Conservation (phyloP, 2,888 invertebrate genomes). For the Agrochola circellaris region DNA sequence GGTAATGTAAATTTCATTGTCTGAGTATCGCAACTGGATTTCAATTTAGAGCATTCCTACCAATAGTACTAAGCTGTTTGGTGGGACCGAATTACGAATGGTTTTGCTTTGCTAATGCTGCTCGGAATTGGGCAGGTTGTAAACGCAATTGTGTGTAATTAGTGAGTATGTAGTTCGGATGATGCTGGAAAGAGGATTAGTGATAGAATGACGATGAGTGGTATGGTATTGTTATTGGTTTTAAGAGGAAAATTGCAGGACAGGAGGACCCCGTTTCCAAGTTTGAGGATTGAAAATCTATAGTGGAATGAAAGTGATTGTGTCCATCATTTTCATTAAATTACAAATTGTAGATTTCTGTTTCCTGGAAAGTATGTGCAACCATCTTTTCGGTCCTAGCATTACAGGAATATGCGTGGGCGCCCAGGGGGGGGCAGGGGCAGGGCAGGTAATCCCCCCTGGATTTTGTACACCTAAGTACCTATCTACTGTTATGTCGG, state of each 20-base stretch:
- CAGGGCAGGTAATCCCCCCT: too few relatives aligned
- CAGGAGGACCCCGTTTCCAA: not conserved
- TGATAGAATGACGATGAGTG: not conserved
- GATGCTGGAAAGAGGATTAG: constrained; percentile 4
- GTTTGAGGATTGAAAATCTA: not conserved
- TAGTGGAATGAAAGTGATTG: not conserved
- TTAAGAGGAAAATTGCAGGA: not conserved
- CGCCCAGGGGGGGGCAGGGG: too few relatives aligned
- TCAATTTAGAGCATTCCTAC: constrained; percentile 35
- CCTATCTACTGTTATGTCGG: too few relatives aligned
- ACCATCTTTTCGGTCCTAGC: not conserved
- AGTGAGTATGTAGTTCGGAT: constrained; percentile 1
- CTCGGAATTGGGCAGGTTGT: constrained; percentile 1
- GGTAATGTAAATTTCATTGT: constrained; percentile 6
- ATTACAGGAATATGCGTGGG: too few relatives aligned
- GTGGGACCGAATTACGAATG: constrained; percentile 26
- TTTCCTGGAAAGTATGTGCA: not conserved
- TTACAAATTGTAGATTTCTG: not conserved
- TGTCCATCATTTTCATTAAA: too few relatives aligned
- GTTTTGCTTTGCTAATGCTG: constrained; percentile 17
- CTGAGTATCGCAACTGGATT: constrained; percentile 28
- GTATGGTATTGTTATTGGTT: not conserved
- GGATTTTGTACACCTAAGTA: too few relatives aligned
- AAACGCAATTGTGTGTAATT: constrained; percentile 14
- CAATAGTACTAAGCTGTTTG: constrained; percentile 28